Base-by-base conservation (phyloP, 2,797 vertebrate genomes). In the Benthosema pterotum region DNA sequence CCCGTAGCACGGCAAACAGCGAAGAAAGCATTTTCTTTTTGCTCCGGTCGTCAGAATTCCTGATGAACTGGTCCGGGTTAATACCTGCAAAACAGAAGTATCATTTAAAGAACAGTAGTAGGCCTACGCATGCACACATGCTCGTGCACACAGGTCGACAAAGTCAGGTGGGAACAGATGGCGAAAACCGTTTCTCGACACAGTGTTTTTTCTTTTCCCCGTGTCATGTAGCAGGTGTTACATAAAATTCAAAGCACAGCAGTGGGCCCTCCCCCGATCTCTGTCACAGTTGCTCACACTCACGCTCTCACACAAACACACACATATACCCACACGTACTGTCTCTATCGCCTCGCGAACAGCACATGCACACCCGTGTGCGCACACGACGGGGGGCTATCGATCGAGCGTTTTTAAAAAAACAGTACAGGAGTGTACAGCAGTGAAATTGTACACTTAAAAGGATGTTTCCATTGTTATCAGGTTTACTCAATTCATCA, bases 1-100 rank as follows among this genome's bases (percentile, higher is more conserved):
- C 63, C 68, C 43, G 77, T 60, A 89, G 67, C 52, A n/a, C 47
- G 2, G 69, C 42, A 15, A 84, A 49, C 52, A 89, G 65, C 11
- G 82, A 72, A 0, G 85, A 73, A 72, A 88, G 60, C 82, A 85
- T 86, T 72, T 72, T 81, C 63, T 54, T 38, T 71, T 28, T n/a
- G 43, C 43, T 56, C 17, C 58, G 17, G 32, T 17, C 0, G 49
- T 5, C 51, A 19, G 1, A 1, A 45, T 9, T 59, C 52, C 59
- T 52, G 58, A n/a, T 16, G 14, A 55, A 38, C 55, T 17, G 13
- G 17, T 52, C 53, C 50, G 15, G 53, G 11, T 54, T 68, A 43
- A 11, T 13, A 57, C 60, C 84, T 90, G 72, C 79, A 87, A 87
- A 18, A 78, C 55, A 86, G 50, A 80, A 42, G 64, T 17, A 75